These are phyloP conservation scores for Ceratosolen fusciceps DNA, from an alignment of 1,140 invertebrate species.

Conservation along the genomic window DNA sequence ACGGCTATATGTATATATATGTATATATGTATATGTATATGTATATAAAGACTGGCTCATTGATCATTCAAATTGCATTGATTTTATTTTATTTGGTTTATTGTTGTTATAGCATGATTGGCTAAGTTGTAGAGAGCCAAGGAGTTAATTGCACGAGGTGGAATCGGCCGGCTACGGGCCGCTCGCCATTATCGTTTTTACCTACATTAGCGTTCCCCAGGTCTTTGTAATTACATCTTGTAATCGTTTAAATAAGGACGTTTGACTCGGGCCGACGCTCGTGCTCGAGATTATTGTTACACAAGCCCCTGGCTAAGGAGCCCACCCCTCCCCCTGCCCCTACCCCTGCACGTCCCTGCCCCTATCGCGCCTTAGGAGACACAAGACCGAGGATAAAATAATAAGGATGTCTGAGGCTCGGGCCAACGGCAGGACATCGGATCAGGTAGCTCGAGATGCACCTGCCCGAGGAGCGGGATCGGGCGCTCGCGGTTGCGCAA, in stretches of 20 bases:
- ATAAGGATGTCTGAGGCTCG: no score
- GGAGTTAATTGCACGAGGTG: slow-evolving; percentile 1
- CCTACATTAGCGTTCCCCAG: not conserved
- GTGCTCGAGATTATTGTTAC: no score
- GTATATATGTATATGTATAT: no score
- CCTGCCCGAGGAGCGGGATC: no score
- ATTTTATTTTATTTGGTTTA: not conserved
- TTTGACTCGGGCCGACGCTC: no score
- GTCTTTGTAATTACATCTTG: slow-evolving; percentile 9
- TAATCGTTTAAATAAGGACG: slow-evolving; percentile 15
- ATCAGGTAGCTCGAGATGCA: no score
- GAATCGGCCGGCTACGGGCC: not conserved
- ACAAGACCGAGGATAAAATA: no score
- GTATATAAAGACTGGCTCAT: no score
- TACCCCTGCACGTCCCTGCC: not conserved
- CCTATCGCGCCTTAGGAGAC: no score
- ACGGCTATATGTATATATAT: no score
- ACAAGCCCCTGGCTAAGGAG: not conserved
- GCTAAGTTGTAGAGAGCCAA: no score
- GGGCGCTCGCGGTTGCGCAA: slow-evolving; percentile 17
- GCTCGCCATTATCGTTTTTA: not conserved
- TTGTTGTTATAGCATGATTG: not conserved
- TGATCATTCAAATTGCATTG: not conserved
- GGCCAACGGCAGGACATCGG: no score
- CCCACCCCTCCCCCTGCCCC: not conserved